These are phyloP conservation scores for Pangasius larnaudii DNA, from an alignment of 2,797 vertebrate genomes.

Conservation along the genomic window DNA sequence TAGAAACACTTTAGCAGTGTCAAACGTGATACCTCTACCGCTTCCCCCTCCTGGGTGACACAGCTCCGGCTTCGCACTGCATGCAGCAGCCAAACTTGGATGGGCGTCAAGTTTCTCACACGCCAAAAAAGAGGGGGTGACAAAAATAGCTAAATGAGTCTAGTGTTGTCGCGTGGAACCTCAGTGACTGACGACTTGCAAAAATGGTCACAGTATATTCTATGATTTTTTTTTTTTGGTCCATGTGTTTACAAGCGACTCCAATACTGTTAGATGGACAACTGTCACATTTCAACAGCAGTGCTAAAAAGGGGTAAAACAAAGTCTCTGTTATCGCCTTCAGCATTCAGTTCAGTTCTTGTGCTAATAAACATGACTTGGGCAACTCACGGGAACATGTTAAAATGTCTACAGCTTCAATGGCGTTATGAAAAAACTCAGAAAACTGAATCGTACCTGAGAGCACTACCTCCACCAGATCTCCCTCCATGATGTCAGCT, in stretches of 20 bases:
- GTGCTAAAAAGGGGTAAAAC: background rate
- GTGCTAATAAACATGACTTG: background rate
- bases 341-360: background rate
- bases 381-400: background rate
- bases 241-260: constrained; percentile 27
- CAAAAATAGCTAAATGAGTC: constrained; percentile 39
- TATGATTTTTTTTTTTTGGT: constrained; percentile 26
- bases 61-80: constrained; percentile 54
- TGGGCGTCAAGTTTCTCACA: constrained; percentile 54
- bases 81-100: constrained; percentile 57
- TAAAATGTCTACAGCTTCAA: background rate
- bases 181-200: constrained; percentile 24
- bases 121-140: constrained; percentile 42
- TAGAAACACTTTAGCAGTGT: constrained; percentile 65
- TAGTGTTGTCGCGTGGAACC: constrained; percentile 37
- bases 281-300: constrained; percentile 13
- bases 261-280: constrained; percentile 23
- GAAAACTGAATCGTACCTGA: constrained; percentile 80
- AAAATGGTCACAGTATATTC: constrained; percentile 30
- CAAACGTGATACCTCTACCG: constrained; percentile 59
- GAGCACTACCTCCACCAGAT: constrained; percentile 93
- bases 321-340: background rate
- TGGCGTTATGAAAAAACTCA: background rate
- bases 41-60: constrained; percentile 56
- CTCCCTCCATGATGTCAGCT: constrained; percentile 92